These are phyloP conservation scores for Sebastes alutus DNA, from an alignment of 2,797 vertebrate genomes.

Conservation along the genomic window DNA sequence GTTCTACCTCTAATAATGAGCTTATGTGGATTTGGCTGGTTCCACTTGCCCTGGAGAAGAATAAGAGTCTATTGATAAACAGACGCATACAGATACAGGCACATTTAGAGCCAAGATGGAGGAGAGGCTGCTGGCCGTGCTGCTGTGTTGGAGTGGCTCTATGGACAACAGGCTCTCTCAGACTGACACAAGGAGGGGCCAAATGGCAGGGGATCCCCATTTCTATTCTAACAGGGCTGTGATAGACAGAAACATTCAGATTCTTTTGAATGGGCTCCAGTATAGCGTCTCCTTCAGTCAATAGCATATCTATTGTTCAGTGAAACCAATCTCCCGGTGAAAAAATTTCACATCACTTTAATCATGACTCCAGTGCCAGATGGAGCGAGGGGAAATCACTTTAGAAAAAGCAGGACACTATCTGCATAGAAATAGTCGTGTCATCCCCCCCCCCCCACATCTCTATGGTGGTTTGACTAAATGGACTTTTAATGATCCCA, in stretches of 20 bases:
- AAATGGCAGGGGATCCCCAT: conserved; percentile 62
- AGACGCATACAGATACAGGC: conserved; percentile 57
- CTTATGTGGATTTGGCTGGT: conserved; percentile 74
- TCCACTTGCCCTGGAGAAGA: conserved; percentile 48
- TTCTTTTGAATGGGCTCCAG: conserved; percentile 54
- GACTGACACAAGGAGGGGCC: conserved; percentile 52
- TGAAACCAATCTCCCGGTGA: conserved; percentile 31
- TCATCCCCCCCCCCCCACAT: background rate
- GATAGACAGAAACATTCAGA: conserved; percentile 41
- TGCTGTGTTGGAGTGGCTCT: conserved; percentile 44
- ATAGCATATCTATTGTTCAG: conserved; percentile 39
- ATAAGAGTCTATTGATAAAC: conserved; percentile 67
- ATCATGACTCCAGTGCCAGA: conserved; percentile 53
- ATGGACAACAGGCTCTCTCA: conserved; percentile 27
- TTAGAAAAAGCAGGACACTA: conserved; percentile 44
- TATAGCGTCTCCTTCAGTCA: conserved; percentile 24
- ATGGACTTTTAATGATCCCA: conserved; percentile 69
- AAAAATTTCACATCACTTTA: conserved; percentile 52
- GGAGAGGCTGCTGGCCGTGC: conserved; percentile 52
- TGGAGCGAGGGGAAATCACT: conserved; percentile 50
- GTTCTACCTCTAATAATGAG: conserved; percentile 75
- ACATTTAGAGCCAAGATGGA: conserved; percentile 62
- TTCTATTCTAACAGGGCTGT: conserved; percentile 43
- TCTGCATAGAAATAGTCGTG: conserved; percentile 48
- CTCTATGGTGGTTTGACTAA: conserved; percentile 39